Evolutionary conservation across 1,140 invertebrate species (phyloP).

Genomic region (Hirudo medicinalis): DNA sequence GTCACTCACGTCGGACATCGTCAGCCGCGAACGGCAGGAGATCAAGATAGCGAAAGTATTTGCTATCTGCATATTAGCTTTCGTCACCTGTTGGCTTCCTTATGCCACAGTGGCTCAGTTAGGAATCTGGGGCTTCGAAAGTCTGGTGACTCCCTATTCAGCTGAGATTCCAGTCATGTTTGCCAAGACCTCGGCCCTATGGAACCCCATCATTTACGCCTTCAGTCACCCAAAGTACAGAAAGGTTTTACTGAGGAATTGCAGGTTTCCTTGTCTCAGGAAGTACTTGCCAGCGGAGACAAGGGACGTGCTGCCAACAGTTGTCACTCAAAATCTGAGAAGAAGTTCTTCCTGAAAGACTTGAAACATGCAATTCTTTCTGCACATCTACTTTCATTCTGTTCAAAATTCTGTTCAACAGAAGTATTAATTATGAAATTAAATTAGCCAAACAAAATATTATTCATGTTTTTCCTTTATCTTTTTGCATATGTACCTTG

Average conservation of each 20-base stretch:
- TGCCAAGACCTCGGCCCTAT: conserved; percentile 28
- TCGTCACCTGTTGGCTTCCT: conserved; percentile 61
- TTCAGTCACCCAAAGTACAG: conserved; percentile 27
- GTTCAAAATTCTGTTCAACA: background rate
- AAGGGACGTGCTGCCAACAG: background rate
- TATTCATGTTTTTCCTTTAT: no score
- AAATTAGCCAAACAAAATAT: no score
- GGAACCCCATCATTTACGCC: conserved; percentile 30
- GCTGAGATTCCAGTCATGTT: conserved; percentile 19
- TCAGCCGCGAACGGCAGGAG: conserved; percentile 26
- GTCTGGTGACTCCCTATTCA: conserved; percentile 34
- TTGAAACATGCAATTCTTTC: background rate
- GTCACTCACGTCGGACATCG: conserved; percentile 45
- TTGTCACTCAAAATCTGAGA: background rate
- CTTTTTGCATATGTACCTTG: no score
- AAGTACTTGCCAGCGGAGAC: background rate
- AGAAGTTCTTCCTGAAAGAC: background rate
- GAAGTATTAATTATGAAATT: no score
- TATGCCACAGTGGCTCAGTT: conserved; percentile 57
- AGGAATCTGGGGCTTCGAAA: conserved; percentile 48
- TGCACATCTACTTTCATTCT: background rate
- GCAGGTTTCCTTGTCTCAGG: background rate
- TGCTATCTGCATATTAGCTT: conserved; percentile 61
- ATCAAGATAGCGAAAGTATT: conserved; percentile 52
- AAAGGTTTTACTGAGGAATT: background rate